phyloP scores from a whole-genome alignment of 2,113 vertebrate species.

The Lepus europaeus region DNA sequence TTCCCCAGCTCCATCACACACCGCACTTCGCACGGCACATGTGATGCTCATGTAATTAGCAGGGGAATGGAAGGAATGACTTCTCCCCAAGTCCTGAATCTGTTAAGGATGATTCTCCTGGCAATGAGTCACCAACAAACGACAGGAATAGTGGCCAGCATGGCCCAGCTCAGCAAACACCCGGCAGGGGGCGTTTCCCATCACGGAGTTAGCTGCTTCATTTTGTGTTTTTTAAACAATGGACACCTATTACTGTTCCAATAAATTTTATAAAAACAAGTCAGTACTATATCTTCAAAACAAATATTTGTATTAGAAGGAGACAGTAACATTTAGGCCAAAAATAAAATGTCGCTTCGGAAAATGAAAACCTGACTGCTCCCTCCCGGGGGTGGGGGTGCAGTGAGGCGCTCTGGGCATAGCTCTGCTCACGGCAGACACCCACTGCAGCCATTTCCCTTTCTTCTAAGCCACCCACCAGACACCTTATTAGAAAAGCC shows the following conservation, averaged over 20 bases:
- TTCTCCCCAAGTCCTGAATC: neutral
- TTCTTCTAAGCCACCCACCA: neutral
- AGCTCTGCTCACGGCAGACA: fast-evolving
- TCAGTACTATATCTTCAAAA: neutral
- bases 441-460: neutral
- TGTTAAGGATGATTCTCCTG: neutral
- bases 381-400: no score
- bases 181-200: neutral
- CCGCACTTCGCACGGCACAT: neutral
- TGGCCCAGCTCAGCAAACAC: neutral
- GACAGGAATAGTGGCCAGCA: neutral
- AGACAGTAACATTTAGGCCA: neutral
- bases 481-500: neutral
- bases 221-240: neutral
- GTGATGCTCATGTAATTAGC: neutral
- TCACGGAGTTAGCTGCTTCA: neutral
- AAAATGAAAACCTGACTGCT: neutral
- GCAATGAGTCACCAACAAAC: neutral
- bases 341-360: neutral
- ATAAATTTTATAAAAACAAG: constrained; percentile 16
- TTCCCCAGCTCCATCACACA: neutral
- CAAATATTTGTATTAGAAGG: constrained; percentile 5
- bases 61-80: neutral
- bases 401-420: no score
- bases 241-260: neutral